These are phyloP conservation scores for Philhelius pedissequus DNA, from an alignment of 2,888 invertebrate genomes.

Conservation along the genomic window DNA sequence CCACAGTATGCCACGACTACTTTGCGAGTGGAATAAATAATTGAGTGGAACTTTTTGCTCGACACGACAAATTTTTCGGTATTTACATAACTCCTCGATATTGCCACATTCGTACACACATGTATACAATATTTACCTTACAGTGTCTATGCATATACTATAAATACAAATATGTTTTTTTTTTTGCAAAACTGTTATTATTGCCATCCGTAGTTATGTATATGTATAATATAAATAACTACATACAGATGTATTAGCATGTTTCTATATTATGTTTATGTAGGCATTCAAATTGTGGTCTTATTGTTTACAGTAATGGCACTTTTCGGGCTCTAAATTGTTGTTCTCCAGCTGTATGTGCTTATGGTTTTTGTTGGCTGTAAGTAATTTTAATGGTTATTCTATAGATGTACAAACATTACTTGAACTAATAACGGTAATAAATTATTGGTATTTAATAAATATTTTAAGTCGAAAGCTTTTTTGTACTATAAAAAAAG, in stretches of 20 bases:
- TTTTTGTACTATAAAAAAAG: no score
- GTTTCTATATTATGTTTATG: background rate
- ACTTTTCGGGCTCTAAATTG: background rate
- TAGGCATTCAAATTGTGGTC: background rate
- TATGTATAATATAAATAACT: no score
- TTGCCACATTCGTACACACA: no score
- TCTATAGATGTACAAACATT: background rate
- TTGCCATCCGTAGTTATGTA: background rate
- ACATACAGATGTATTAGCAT: background rate
- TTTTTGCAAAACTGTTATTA: background rate
- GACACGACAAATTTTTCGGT: conserved; percentile 30
- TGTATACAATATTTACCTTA: conserved; percentile 15
- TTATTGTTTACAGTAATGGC: background rate
- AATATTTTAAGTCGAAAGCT: background rate
- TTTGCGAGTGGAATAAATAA: conserved; percentile 50
- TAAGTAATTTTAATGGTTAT: background rate
- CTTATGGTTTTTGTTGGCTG: background rate
- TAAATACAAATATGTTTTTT: background rate
- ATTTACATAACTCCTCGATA: conserved; percentile 35
- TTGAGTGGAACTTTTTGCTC: conserved; percentile 49
- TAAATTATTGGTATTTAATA: background rate
- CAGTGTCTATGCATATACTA: background rate
- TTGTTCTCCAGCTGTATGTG: background rate
- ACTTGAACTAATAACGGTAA: background rate
- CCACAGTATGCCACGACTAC: background rate